A percentile compares a stretch with the other conserved stretches of the same genome.
These are phyloP conservation scores for Acanthisitta chloris DNA, from an alignment of 2,113 vertebrate genomes.

Conservation along the genomic window DNA sequence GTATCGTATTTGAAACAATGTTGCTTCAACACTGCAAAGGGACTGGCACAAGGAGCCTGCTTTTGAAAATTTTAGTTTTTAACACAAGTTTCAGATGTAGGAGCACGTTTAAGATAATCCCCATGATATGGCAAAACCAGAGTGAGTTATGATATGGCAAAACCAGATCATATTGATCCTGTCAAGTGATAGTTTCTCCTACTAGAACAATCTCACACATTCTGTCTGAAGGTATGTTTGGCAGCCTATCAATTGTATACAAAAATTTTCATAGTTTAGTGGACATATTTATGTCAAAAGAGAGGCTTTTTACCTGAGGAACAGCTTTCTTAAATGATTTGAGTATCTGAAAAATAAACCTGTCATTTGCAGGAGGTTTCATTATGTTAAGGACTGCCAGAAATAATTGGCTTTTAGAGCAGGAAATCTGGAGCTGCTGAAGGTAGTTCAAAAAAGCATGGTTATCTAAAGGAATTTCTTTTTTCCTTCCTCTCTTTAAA, in stretches of 20 bases:
- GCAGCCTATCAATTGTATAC: neutral
- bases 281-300: neutral
- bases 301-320: neutral
- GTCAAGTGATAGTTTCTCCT: no score
- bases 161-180: no score
- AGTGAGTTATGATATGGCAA: no score
- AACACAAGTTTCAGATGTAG: neutral
- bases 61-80: neutral
- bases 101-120: neutral
- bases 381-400: neutral
- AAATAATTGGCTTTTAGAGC: neutral
- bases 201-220: neutral
- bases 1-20: neutral
- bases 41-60: neutral
- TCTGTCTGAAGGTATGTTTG: neutral
- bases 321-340: neutral
- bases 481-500: conserved; percentile 2
- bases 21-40: neutral
- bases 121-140: neutral
- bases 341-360: conserved; percentile 6
- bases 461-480: neutral
- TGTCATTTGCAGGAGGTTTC: neutral
- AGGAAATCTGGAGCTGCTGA: conserved; percentile 27
- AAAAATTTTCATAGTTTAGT: neutral
- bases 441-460: neutral